Percentiles rank a stretch among this genome's conserved stretches.
phyloP scores from a whole-genome alignment of 2,113 vertebrate genomes.

The Urocynchramus pylzowi region DNA sequence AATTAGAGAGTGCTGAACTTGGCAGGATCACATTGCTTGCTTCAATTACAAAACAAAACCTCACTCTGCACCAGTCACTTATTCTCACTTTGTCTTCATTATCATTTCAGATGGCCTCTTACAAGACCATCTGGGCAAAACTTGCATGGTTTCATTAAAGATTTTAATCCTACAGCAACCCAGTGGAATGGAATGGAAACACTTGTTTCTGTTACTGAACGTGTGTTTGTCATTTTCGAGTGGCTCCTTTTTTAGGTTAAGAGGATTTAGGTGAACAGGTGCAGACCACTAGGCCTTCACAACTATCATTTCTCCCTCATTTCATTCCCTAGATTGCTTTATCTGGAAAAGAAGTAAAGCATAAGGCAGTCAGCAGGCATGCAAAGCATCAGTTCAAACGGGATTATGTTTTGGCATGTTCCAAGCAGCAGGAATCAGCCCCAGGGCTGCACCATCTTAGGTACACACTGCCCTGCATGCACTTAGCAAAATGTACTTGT shows the following conservation, averaged over 20 bases:
- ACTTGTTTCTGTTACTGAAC: neutral
- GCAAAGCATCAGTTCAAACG: neutral
- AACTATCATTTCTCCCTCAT: constrained; percentile 8
- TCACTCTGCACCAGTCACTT: neutral
- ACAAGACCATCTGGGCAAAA: constrained; percentile 11
- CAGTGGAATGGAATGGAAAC: neutral
- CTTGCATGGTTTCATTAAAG: neutral
- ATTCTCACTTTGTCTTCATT: neutral
- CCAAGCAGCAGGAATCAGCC: neutral
- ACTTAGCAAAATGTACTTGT: neutral
- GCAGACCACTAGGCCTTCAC: constrained; percentile 25
- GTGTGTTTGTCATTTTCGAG: neutral
- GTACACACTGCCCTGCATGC: neutral
- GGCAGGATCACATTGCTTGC: neutral
- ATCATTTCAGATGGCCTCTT: neutral
- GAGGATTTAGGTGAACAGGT: constrained; percentile 9
- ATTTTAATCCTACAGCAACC: neutral
- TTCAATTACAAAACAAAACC: neutral
- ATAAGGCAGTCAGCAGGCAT: constrained; percentile 23
- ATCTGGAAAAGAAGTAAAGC: neutral
- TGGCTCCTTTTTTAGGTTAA: neutral
- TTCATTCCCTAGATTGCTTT: neutral
- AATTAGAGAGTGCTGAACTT: constrained; percentile 41
- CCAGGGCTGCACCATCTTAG: neutral
- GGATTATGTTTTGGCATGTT: neutral